phyloP scores from a whole-genome alignment of 1,140 invertebrate species.

The Philotrypesis tridentata region DNA sequence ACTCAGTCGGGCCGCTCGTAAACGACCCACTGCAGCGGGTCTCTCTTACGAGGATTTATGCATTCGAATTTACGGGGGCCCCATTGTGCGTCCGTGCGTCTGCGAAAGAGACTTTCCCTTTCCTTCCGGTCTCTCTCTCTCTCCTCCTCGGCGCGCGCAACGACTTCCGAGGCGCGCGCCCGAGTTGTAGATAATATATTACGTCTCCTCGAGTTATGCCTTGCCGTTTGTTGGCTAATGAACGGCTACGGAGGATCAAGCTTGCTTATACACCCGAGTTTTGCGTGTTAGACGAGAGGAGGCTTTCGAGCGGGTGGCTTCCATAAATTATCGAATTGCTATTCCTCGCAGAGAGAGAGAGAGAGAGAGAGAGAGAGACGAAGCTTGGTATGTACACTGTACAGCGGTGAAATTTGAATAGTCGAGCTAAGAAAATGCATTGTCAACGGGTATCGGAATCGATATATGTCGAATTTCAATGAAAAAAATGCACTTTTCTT shows the following conservation, averaged over 20 bases:
- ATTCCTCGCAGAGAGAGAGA: no score
- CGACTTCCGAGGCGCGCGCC: background rate
- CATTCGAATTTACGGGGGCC: slow-evolving; percentile 24
- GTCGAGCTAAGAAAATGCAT: no score
- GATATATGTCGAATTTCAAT: no score
- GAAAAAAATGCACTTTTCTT: no score
- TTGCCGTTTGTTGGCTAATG: no score
- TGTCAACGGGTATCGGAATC: no score
- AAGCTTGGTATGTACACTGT: no score
- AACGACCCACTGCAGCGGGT: slow-evolving; percentile 11
- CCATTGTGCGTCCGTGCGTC: background rate
- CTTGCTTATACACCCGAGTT: background rate
- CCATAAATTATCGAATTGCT: background rate
- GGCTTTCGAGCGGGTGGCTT: background rate
- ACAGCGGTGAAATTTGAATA: no score
- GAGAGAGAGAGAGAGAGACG: no score
- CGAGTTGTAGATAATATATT: no score
- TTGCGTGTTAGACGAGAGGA: background rate
- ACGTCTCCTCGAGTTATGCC: no score
- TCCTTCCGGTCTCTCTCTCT: background rate
- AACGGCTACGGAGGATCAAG: background rate
- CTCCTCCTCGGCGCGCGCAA: background rate
- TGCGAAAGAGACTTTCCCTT: slow-evolving; percentile 27
- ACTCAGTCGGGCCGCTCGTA: slow-evolving; percentile 11
- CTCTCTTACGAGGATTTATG: slow-evolving; percentile 36